Conservation (phyloP, 2,113 vertebrate species). For the Indri indri region DNA sequence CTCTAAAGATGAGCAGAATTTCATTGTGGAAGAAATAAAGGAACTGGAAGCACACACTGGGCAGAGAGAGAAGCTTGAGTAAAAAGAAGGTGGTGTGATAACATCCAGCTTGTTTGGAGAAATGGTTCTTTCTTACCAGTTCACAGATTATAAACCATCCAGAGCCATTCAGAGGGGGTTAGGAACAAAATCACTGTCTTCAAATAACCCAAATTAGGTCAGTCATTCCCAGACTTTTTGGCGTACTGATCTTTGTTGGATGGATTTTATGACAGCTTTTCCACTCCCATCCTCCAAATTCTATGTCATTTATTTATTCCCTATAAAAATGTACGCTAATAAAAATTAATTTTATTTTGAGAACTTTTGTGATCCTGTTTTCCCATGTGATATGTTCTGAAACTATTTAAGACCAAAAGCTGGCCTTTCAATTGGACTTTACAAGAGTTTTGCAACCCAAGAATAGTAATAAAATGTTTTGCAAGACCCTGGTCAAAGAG, state of each 20-base stretch:
- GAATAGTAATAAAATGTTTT: background rate
- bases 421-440: background rate
- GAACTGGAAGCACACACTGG: background rate
- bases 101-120: background rate
- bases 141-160: background rate
- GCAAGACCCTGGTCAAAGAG: background rate
- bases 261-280: background rate
- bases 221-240: background rate
- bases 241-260: background rate
- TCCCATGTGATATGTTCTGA: background rate
- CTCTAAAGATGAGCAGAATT: slow-evolving; percentile 10
- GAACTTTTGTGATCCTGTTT: background rate
- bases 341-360: background rate
- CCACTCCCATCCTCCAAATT: background rate
- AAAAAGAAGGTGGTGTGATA: background rate
- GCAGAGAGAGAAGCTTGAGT: background rate
- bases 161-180: background rate
- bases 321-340: background rate
- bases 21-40: background rate
- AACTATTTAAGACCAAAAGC: background rate
- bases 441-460: background rate
- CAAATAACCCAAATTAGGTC: background rate
- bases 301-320: background rate
- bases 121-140: background rate
- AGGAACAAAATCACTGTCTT: background rate